Percentiles rank a stretch among this genome's conserved stretches.
These are phyloP conservation scores for Copidosoma aretas DNA, from an alignment of 2,888 invertebrate genomes.

Conservation along the genomic window DNA sequence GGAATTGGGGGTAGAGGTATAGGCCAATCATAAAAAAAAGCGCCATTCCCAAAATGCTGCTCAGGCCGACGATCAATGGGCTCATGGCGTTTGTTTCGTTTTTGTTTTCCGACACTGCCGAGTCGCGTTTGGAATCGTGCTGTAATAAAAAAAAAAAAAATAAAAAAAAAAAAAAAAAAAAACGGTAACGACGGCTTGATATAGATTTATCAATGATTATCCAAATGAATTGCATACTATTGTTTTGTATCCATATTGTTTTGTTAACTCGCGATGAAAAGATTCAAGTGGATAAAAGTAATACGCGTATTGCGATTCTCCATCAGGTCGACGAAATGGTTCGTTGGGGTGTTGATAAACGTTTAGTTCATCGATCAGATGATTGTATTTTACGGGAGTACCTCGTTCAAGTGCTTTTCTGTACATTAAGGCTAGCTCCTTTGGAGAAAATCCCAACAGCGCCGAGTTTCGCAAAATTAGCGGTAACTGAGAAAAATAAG, in stretches of 20 bases:
- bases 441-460: conserved; percentile 19
- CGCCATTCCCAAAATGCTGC: conserved; percentile 37
- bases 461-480: background rate
- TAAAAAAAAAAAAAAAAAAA: conserved; percentile 6
- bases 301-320: conserved; percentile 28
- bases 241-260: conserved; percentile 20
- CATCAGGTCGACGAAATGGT: background rate
- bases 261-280: conserved; percentile 28
- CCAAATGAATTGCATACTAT: conserved; percentile 22
- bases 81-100: conserved; percentile 31
- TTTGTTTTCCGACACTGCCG: conserved; percentile 18
- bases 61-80: conserved; percentile 31
- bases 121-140: conserved; percentile 22
- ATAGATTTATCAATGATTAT: no score
- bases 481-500: no score
- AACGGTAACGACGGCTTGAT: no score
- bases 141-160: conserved; percentile 6
- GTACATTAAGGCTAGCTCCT: conserved; percentile 34
- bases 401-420: conserved; percentile 28
- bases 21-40: conserved; percentile 32
- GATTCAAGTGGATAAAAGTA: conserved; percentile 37
- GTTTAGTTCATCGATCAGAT: conserved; percentile 12
- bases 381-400: conserved; percentile 11
- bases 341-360: background rate
- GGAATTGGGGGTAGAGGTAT: conserved; percentile 36